Base-by-base conservation (phyloP, 2,888 invertebrate species). In the Zhengitettix transpicula region DNA sequence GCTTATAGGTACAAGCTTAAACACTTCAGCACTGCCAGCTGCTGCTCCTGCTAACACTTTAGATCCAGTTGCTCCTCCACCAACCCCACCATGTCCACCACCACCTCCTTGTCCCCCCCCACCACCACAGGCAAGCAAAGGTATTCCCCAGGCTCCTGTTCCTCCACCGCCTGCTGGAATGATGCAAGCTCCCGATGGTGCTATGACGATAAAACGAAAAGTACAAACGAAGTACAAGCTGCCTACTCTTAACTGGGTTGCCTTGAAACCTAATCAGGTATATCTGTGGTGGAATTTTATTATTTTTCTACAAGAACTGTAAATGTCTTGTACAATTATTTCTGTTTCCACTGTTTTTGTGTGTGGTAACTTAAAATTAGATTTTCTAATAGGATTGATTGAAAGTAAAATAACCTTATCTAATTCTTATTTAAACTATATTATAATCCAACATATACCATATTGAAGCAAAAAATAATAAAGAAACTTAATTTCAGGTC, bases 221-320 rank as follows among this genome's bases (percentile, higher is more conserved):
- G 89, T 97, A 64, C 92, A 94, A 74, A 96, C 98, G 44, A 97
- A 96, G 75, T 92, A 93, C 74, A 94, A 94, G 74, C 78, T 99
- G 70, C 98, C 98, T 0, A 94, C 97, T 58, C 78, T 99, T 59
- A 98, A 99, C 75, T 99, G 99, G 99, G 88, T 96, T 65, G 94
- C 97, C 17, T 79, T 99, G 67, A 98, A 98, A 72, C 98, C 98
- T 1, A 93, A 93, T 71, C 95, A 96, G 81, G 89, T 83, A n/a
- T n/a, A n/a, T n/a, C n/a, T n/a, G n/a, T n/a, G n/a, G n/a, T n/a
- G n/a, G n/a, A n/a, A n/a, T n/a, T n/a, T n/a, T n/a, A n/a, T n/a
- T n/a, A n/a, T n/a, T n/a, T n/a, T n/a, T n/a, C n/a, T n/a, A n/a
- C n/a, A n/a, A n/a, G n/a, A n/a, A n/a, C n/a, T n/a, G n/a, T n/a